Evolutionary conservation across 2,113 vertebrate species (phyloP).

Genomic region (Cephalopterus ornatus): DNA sequence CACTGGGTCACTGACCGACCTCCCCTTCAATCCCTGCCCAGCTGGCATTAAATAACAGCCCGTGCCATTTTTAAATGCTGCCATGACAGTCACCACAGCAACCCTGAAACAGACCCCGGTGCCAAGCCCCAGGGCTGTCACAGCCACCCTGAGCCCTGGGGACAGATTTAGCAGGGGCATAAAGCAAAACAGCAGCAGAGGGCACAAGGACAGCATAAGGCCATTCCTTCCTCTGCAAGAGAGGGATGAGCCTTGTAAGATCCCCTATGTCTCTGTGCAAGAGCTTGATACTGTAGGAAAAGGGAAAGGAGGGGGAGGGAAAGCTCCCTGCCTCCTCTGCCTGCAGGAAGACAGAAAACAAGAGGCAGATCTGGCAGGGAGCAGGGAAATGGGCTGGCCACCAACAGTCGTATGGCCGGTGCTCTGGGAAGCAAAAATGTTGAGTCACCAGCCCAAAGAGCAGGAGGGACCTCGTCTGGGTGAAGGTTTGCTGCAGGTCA

Average conservation of each 20-base stretch:
- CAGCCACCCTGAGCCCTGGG: neutral
- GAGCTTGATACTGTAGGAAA: neutral
- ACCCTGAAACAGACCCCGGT: neutral
- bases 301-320: neutral
- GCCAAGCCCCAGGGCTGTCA: neutral
- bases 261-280: neutral
- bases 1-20: neutral
- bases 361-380: neutral
- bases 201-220: neutral
- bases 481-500: neutral
- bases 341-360: neutral
- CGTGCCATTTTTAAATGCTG: conserved; percentile 37
- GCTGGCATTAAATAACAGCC: neutral
- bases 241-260: neutral
- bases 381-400: neutral
- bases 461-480: rapidly evolving
- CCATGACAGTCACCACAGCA: neutral
- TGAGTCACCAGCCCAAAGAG: rapidly evolving
- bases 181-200: neutral
- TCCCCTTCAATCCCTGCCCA: neutral
- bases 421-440: neutral
- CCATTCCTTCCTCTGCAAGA: neutral
- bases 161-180: neutral
- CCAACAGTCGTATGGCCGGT: neutral
- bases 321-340: neutral